Evolutionary conservation across 1,140 invertebrate genomes (phyloP).

Genomic region (Macrosteles quadrilineatus): DNA sequence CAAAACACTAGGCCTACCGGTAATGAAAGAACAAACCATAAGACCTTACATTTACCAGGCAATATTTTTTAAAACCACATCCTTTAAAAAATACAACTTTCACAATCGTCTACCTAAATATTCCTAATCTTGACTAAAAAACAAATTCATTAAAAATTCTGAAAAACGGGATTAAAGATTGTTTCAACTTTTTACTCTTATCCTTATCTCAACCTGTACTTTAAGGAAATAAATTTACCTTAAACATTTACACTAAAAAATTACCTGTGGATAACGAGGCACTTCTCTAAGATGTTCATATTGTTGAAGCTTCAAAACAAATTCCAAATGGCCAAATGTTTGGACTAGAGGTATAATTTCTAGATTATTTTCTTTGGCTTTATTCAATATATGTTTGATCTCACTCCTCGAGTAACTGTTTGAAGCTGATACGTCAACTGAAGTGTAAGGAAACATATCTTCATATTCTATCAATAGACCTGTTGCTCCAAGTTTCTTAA

Average conservation of each 20-base stretch:
- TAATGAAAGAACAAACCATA: too few species aligned
- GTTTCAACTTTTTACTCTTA: too few species aligned
- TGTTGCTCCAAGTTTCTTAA: conserved; percentile 57
- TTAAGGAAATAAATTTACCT: background rate
- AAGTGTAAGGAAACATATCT: conserved; percentile 57
- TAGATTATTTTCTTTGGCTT: conserved; percentile 27
- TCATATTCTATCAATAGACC: conserved; percentile 57
- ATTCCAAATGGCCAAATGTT: conserved; percentile 70
- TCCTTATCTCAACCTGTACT: too few species aligned
- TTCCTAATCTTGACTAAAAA: too few species aligned
- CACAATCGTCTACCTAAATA: too few species aligned
- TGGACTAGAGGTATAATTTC: conserved; percentile 68
- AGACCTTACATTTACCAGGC: too few species aligned
- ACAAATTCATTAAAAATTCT: too few species aligned
- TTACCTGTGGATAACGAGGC: conserved; percentile 53
- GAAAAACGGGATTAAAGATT: too few species aligned
- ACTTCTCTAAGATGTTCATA: conserved; percentile 59
- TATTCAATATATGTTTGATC: conserved; percentile 23
- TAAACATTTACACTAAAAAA: background rate
- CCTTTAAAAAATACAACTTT: too few species aligned
- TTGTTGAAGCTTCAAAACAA: conserved; percentile 59
- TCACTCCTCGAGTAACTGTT: conserved; percentile 51
- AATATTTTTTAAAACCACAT: too few species aligned
- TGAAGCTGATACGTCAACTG: conserved; percentile 47
- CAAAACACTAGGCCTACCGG: too few species aligned